Conservation (phyloP, 2,888 invertebrate species). For the Agriopis aurantiaria region DNA sequence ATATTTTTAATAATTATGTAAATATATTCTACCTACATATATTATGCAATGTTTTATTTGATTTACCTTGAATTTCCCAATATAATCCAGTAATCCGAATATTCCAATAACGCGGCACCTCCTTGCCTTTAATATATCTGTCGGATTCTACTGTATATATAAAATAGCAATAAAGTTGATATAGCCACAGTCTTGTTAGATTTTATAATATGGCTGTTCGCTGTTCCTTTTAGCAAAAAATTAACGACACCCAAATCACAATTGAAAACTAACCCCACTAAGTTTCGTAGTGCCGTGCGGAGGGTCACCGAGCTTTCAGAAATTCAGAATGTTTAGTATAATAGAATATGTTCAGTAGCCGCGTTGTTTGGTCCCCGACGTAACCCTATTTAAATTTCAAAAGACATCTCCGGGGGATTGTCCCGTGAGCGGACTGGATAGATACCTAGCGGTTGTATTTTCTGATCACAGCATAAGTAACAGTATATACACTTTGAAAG, state of each 20-base stretch:
- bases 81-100: no score
- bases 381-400: conserved; percentile 67
- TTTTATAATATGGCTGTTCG: no score
- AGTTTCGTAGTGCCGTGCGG: conserved; percentile 17
- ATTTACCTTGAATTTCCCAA: no score
- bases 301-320: conserved; percentile 45
- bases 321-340: conserved; percentile 50
- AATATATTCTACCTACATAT: no score
- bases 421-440: conserved; percentile 45
- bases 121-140: no score
- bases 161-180: no score
- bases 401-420: conserved; percentile 58
- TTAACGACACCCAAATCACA: conserved; percentile 31
- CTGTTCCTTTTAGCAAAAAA: background rate
- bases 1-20: no score
- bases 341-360: conserved; percentile 52
- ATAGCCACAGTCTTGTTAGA: no score
- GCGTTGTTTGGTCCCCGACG: conserved; percentile 53
- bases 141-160: no score
- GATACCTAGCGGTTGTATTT: conserved; percentile 35
- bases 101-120: no score
- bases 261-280: conserved; percentile 30
- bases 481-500: conserved; percentile 32
- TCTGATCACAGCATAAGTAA: conserved; percentile 29
- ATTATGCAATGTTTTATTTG: no score